Percentiles rank a stretch among this genome's conserved stretches.
Conservation (phyloP, 2,888 invertebrate genomes). For the Plebejus anna region DNA sequence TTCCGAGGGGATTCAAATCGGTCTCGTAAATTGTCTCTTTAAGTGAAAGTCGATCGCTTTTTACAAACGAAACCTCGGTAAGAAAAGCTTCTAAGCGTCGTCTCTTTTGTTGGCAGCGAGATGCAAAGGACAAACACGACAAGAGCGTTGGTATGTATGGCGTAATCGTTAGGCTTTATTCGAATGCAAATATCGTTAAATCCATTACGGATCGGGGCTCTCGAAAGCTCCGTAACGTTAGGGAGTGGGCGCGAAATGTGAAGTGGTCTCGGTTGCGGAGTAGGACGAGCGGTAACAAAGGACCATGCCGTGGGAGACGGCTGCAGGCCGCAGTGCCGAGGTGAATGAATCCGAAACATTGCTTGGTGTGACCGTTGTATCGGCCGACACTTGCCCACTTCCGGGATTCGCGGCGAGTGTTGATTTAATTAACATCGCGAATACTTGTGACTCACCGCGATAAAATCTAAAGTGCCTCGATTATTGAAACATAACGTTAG, state of each 20-base stretch:
- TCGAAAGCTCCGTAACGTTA: conserved; percentile 55
- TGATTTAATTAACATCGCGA: conserved; percentile 27
- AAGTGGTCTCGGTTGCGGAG: conserved; percentile 61
- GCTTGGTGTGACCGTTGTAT: conserved; percentile 48
- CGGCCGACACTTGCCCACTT: conserved; percentile 40
- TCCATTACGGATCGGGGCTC: conserved; percentile 51
- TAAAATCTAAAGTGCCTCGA: conserved; percentile 16
- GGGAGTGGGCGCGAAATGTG: conserved; percentile 65
- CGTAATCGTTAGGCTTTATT: conserved; percentile 45
- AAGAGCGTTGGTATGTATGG: not conserved
- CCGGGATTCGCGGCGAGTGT: conserved; percentile 26
- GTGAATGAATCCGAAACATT: conserved; percentile 72
- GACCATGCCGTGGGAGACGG: conserved; percentile 63
- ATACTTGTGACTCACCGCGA: conserved; percentile 17
- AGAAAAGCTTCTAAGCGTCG: conserved; percentile 21
- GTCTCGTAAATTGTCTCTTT: conserved; percentile 53
- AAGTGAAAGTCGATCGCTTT: conserved; percentile 58
- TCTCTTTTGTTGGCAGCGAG: not conserved
- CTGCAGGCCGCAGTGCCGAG: conserved; percentile 65
- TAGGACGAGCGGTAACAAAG: conserved; percentile 70
- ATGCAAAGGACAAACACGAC: conserved; percentile 21
- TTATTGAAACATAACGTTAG: conserved; percentile 21
- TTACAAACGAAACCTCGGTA: conserved; percentile 34
- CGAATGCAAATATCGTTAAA: conserved; percentile 60
- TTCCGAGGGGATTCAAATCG: conserved; percentile 57